Base-by-base conservation (phyloP, 2,797 vertebrate species). In the Platyrinchus mystaceus region DNA sequence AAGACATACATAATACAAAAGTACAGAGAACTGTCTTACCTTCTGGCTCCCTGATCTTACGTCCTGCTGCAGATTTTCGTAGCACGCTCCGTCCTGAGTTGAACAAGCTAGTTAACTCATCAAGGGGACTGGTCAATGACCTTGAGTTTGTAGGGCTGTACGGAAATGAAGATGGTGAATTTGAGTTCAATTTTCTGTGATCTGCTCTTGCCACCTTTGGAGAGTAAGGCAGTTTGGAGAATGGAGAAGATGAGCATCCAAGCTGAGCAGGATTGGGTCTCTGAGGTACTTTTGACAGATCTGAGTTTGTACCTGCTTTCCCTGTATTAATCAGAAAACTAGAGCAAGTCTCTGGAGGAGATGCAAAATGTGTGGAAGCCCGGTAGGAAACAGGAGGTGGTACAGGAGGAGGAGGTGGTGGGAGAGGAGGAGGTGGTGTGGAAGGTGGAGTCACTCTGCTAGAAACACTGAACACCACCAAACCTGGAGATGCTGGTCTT, bases 31-130 rank as follows among this genome's bases (percentile, higher is more conserved):
- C 28, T 44, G 12, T 84, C 94, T 96, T 97, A 98, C 98, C 98
- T 96, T 98, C 98, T 50, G 98, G 98, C 53, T 99, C 99, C 94
- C 99, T 98, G 96, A 99, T 99, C 95, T 98, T 99, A 60, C 98
- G 98, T n/a, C 99, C 99, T 6, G 98, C 98, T 12, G 98, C 98
- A 27, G 99, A 99, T 96, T 98, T 99, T 84, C 99, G 98, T 37
- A 99, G 98, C 80, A 99, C 97, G 58, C 98, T 99, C 92, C 98
- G 98, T 55, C 99, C 99, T 32, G 99, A 99, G 97, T 97, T 99
- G 97, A 99, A 99, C 82, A 99, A 97, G 18, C 98, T 99, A 90
- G 98, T 98, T 92, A 99, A 98, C 96, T 99, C 99, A 74, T 99
- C 99, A 84, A 99, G 98, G 4, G 99, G 99, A 96, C 99, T 99